These are phyloP conservation scores for Sphenopsis melanotis DNA, from an alignment of 2,797 vertebrate species.

Conservation along the genomic window DNA sequence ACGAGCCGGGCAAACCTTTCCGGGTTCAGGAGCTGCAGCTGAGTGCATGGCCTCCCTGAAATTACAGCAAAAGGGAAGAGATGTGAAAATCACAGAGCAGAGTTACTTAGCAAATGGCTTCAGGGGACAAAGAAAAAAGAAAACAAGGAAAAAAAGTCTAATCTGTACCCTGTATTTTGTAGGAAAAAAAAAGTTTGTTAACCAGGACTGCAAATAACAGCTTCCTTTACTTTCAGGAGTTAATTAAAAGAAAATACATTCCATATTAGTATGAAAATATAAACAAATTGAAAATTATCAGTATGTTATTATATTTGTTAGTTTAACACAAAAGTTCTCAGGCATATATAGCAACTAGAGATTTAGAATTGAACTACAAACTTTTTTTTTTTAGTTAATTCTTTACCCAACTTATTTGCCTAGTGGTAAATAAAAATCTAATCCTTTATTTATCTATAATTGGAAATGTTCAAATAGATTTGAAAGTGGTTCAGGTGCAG, in stretches of 20 bases:
- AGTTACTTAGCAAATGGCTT: not conserved
- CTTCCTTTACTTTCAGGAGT: not conserved
- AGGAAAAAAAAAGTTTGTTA: not conserved
- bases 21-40: slow-evolving; percentile 90
- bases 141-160: not conserved
- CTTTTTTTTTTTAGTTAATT: not conserved
- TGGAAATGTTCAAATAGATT: not conserved
- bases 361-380: not conserved
- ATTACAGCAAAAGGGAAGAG: slow-evolving; percentile 45
- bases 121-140: not conserved
- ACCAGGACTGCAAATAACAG: not conserved
- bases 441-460: not conserved
- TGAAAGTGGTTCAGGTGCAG: not conserved
- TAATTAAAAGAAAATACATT: slow-evolving; percentile 39
- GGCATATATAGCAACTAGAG: not conserved
- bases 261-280: slow-evolving; percentile 25
- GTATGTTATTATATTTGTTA: slow-evolving; percentile 13
- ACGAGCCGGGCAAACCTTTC: slow-evolving; percentile 93
- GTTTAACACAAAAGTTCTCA: not conserved
- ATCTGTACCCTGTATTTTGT: not conserved
- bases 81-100: not conserved
- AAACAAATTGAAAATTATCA: not conserved
- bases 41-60: slow-evolving; percentile 94
- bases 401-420: not conserved
- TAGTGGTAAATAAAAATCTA: not conserved